These are phyloP conservation scores for Oreonectes daqikongensis DNA, from an alignment of 2,797 vertebrate species.

Conservation along the genomic window DNA sequence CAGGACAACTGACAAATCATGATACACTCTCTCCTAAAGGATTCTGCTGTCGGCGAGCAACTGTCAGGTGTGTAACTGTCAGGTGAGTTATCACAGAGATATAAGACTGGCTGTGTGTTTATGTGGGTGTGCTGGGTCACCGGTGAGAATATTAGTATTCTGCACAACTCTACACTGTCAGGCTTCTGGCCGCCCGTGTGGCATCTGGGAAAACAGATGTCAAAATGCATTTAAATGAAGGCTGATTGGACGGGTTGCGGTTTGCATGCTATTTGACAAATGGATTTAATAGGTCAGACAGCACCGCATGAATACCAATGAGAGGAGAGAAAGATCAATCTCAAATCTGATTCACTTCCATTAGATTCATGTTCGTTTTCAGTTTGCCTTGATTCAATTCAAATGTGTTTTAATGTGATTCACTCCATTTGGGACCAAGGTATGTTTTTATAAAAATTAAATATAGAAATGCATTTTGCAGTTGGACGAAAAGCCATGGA, in stretches of 20 bases:
- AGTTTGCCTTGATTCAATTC: conserved; percentile 4
- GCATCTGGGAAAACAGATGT: conserved; percentile 79
- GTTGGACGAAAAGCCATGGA: neutral
- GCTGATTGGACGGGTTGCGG: conserved; percentile 68
- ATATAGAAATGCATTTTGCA: neutral
- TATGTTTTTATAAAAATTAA: neutral
- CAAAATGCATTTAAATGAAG: conserved; percentile 78
- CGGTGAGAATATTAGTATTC: conserved; percentile 76
- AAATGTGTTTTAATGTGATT: neutral
- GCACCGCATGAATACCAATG: conserved; percentile 70
- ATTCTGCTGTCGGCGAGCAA: conserved; percentile 55
- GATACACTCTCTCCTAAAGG: conserved; percentile 6
- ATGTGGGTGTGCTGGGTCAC: conserved; percentile 48
- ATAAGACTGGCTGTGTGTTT: conserved; percentile 59
- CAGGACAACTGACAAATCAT: neutral
- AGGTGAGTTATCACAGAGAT: conserved; percentile 70
- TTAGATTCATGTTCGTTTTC: conserved; percentile 23
- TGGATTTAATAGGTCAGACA: conserved; percentile 77
- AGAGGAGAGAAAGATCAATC: conserved; percentile 47
- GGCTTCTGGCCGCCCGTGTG: conserved; percentile 69
- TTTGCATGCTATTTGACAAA: conserved; percentile 79
- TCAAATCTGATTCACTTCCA: conserved; percentile 34
- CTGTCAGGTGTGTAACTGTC: conserved; percentile 65
- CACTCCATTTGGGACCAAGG: conserved; percentile 1
- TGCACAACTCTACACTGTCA: conserved; percentile 70